Evolutionary conservation across 1,140 invertebrate species (phyloP).

Genomic region (Oscheius sp.): DNA sequence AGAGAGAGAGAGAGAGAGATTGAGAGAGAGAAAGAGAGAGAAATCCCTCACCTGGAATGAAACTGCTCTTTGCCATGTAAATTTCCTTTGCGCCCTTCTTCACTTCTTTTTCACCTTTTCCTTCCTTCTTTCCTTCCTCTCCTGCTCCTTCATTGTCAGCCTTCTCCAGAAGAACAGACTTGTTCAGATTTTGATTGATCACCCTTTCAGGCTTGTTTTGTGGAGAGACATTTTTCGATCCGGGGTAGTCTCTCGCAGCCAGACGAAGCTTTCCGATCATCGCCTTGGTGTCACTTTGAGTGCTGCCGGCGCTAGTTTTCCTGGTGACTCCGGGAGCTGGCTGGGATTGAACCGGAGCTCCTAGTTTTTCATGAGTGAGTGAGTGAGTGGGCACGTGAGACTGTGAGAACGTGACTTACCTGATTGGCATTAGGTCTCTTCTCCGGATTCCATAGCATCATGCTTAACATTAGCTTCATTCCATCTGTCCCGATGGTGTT

Average conservation of each 20-base stretch:
- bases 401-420: constrained; percentile 63
- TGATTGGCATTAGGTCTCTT: constrained; percentile 83
- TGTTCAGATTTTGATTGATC: constrained; percentile 40
- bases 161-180: constrained; percentile 33
- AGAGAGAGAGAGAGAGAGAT: no score
- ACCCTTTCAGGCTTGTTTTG: constrained; percentile 15
- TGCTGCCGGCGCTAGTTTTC: constrained; percentile 53
- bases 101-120: constrained; percentile 23
- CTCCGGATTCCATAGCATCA: constrained; percentile 86
- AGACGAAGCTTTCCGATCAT: constrained; percentile 46
- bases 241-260: constrained; percentile 24
- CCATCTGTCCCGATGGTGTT: constrained; percentile 66
- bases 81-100: constrained; percentile 69
- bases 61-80: constrained; percentile 72
- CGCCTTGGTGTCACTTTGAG: constrained; percentile 57
- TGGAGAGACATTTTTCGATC: constrained; percentile 34
- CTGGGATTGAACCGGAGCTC: constrained; percentile 54
- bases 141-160: background rate
- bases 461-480: constrained; percentile 78
- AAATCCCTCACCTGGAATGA: constrained; percentile 72
- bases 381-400: constrained; percentile 75
- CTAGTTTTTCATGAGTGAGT: constrained; percentile 69
- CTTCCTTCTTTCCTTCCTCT: background rate
- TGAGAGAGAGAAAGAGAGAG: no score
- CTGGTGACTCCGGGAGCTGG: constrained; percentile 46